Evolutionary conservation across 2,797 vertebrate species (phyloP).

Genomic region (Euthynnus affinis): DNA sequence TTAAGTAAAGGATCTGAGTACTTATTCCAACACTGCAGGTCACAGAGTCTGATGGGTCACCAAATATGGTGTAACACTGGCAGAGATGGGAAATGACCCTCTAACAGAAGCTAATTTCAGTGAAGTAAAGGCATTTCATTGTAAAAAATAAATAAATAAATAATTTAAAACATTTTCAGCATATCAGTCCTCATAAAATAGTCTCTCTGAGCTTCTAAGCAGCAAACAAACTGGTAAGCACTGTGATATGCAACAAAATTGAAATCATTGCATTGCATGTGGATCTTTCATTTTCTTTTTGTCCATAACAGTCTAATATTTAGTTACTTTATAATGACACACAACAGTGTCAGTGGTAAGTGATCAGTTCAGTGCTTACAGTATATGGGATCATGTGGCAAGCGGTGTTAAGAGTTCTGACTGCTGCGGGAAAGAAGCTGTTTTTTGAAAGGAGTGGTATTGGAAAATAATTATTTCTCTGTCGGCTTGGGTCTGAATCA

Average conservation of each 20-base stretch:
- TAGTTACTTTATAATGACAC: too few relatives aligned
- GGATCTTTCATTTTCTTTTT: not conserved
- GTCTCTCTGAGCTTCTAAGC: too few relatives aligned
- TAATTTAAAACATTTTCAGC: not conserved
- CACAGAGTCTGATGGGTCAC: too few relatives aligned
- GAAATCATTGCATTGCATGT: not conserved
- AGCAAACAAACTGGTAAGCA: not conserved
- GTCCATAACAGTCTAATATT: not conserved
- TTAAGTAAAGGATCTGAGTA: too few relatives aligned
- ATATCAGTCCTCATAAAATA: not conserved
- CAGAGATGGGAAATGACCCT: not conserved
- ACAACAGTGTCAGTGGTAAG: too few relatives aligned
- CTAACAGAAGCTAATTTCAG: not conserved
- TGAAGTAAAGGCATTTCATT: not conserved
- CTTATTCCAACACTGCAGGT: too few relatives aligned
- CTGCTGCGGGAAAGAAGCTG: too few relatives aligned
- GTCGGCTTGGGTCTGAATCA: conserved; percentile 1
- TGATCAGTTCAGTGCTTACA: too few relatives aligned
- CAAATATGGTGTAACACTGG: too few relatives aligned
- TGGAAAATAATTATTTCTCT: not conserved
- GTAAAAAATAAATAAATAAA: not conserved
- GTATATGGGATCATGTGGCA: too few relatives aligned
- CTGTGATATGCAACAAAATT: not conserved
- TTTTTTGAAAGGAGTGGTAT: too few relatives aligned
- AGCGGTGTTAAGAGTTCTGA: too few relatives aligned